Conservation (phyloP, 1,140 invertebrate genomes). For the Pogonomyrmex barbatus region DNA sequence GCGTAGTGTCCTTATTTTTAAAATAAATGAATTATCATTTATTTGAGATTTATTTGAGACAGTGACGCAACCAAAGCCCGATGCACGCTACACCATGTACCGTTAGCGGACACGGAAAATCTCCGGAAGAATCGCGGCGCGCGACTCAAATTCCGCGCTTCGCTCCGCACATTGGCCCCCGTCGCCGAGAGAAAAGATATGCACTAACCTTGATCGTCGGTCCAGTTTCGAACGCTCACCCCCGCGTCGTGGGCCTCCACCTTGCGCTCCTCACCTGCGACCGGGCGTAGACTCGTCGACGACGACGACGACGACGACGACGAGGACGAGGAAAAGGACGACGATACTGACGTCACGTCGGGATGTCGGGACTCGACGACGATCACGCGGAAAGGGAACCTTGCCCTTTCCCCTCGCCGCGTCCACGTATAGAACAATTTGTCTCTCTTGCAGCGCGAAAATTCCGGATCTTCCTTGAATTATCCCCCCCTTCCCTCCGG, state of each 20-base stretch:
- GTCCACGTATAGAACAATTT: neutral
- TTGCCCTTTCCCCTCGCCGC: neutral
- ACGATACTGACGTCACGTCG: neutral
- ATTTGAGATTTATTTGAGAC: neutral
- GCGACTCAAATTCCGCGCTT: conserved; percentile 32
- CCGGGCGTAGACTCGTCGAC: conserved; percentile 24
- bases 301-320: neutral
- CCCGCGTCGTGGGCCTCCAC: conserved; percentile 53
- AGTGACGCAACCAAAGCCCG: neutral
- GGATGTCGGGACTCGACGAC: neutral
- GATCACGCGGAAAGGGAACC: neutral
- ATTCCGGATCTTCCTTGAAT: conserved; percentile 49
- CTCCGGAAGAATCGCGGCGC: conserved; percentile 28
- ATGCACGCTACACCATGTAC: conserved; percentile 14
- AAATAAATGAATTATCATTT: neutral
- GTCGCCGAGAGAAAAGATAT: conserved; percentile 1
- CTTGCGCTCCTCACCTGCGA: conserved; percentile 18
- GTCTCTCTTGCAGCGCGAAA: conserved; percentile 68
- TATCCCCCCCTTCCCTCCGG: neutral
- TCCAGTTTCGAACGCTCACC: conserved; percentile 80
- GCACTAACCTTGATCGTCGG: conserved; percentile 81
- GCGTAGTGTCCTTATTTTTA: neutral
- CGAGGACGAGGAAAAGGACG: neutral
- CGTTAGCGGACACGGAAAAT: conserved; percentile 2
- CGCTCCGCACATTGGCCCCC: neutral